Conservation (phyloP, 1,140 invertebrate genomes). For the Tetragonula clypearis region DNA sequence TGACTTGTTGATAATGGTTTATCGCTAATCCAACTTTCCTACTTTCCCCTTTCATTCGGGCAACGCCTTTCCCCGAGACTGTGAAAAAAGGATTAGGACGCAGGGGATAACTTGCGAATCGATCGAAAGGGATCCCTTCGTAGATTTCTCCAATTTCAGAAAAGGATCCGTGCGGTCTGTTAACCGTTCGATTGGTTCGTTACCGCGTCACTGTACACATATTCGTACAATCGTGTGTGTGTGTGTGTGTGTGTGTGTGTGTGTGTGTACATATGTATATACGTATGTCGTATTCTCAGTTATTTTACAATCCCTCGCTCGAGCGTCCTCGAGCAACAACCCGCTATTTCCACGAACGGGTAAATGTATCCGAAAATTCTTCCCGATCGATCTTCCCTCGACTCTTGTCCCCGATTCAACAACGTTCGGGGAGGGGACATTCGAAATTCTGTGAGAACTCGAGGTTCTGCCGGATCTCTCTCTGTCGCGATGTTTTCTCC, state of each 20-base stretch:
- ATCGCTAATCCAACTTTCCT: constrained; percentile 40
- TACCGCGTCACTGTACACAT: not conserved
- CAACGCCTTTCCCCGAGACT: constrained; percentile 66
- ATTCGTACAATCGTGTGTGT: not conserved
- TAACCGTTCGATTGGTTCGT: constrained; percentile 52
- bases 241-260: not conserved
- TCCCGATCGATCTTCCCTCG: not conserved
- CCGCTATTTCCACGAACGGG: not conserved
- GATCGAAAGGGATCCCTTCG: constrained; percentile 54
- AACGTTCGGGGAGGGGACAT: not conserved
- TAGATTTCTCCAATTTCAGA: constrained; percentile 50
- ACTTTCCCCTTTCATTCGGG: constrained; percentile 42
- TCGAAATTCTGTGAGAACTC: constrained; percentile 55
- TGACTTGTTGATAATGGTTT: constrained; percentile 13
- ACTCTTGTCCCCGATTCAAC: not conserved
- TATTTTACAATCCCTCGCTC: not conserved
- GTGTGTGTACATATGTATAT: not conserved
- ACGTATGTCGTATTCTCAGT: constrained; percentile 13
- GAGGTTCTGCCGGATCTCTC: not conserved
- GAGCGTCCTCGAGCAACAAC: not conserved
- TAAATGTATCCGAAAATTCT: not conserved
- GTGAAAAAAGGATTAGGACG: constrained; percentile 79
- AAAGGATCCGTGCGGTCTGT: constrained; percentile 48
- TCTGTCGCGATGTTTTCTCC: constrained; percentile 62
- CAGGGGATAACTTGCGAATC: constrained; percentile 65